These are phyloP conservation scores for Meda fulgida DNA, from an alignment of 2,797 vertebrate species.

Conservation along the genomic window DNA sequence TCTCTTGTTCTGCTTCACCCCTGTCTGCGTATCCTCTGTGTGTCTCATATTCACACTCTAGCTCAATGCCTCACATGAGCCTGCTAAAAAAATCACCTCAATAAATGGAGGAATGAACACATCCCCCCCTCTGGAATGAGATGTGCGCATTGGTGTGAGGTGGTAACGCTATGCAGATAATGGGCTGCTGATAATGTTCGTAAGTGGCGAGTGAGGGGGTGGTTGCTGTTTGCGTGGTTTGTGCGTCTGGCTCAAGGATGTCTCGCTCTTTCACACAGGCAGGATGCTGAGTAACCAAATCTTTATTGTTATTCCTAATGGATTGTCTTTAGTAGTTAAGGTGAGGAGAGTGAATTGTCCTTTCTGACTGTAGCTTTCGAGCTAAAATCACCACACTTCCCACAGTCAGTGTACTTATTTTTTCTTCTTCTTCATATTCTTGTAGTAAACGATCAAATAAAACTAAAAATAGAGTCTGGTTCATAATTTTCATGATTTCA, in stretches of 20 bases:
- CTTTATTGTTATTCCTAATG: not conserved
- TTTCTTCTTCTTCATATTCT: not conserved
- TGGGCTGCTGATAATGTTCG: constrained; percentile 35
- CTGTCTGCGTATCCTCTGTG: not conserved
- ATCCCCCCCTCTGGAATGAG: constrained; percentile 23
- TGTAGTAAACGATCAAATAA: not conserved
- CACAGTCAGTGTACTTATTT: not conserved
- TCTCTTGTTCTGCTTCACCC: not conserved
- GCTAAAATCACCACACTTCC: not conserved
- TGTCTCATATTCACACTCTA: not conserved
- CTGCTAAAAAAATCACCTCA: constrained; percentile 29
- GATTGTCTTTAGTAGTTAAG: not conserved
- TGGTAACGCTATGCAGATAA: not conserved
- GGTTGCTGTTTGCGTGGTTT: constrained; percentile 29
- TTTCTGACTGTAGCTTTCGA: not conserved
- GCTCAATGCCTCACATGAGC: constrained; percentile 4
- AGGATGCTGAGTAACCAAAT: constrained; percentile 35
- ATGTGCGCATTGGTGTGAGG: constrained; percentile 11
- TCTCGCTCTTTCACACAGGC: constrained; percentile 20
- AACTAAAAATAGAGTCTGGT: not conserved
- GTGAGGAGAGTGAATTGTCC: not conserved
- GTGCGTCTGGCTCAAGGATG: constrained; percentile 36
- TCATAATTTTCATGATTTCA: not conserved
- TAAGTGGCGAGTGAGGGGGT: constrained; percentile 45
- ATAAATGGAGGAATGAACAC: constrained; percentile 36